phyloP scores from a whole-genome alignment of 2,888 invertebrate species.

The Hirtodrosophila histrioides region DNA sequence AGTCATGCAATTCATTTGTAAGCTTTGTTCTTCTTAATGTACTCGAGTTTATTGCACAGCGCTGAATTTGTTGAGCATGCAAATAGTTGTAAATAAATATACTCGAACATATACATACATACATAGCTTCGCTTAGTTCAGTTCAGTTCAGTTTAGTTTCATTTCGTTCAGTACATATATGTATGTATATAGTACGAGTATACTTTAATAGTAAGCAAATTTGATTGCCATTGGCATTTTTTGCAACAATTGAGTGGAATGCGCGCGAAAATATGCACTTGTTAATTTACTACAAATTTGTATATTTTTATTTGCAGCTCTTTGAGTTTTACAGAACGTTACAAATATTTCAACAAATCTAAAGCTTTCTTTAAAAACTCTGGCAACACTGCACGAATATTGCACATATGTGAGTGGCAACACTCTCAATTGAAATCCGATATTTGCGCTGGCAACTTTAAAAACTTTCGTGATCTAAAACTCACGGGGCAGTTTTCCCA shows the following conservation, averaged over 20 bases:
- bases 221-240: constrained; percentile 8
- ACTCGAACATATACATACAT: no score
- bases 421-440: no score
- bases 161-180: no score
- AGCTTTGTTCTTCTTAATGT: constrained; percentile 26
- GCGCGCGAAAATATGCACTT: constrained; percentile 26
- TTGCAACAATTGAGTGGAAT: constrained; percentile 26
- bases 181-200: constrained; percentile 1
- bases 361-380: no score
- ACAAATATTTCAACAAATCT: constrained; percentile 9
- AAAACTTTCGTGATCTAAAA: no score
- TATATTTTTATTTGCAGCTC: background rate
- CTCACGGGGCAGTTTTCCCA: no score
- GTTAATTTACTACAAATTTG: constrained; percentile 29
- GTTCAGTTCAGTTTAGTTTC: no score
- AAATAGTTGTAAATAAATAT: constrained; percentile 1
- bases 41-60: constrained; percentile 49
- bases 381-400: no score
- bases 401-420: no score
- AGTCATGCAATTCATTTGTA: constrained; percentile 49
- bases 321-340: constrained; percentile 1
- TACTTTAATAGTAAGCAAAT: no score
- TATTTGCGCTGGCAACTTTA: no score
- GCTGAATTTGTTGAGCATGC: constrained; percentile 20
- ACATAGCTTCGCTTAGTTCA: no score